These are phyloP conservation scores for Miniopterus natalensis DNA, from an alignment of 2,113 vertebrate species.

Conservation along the genomic window DNA sequence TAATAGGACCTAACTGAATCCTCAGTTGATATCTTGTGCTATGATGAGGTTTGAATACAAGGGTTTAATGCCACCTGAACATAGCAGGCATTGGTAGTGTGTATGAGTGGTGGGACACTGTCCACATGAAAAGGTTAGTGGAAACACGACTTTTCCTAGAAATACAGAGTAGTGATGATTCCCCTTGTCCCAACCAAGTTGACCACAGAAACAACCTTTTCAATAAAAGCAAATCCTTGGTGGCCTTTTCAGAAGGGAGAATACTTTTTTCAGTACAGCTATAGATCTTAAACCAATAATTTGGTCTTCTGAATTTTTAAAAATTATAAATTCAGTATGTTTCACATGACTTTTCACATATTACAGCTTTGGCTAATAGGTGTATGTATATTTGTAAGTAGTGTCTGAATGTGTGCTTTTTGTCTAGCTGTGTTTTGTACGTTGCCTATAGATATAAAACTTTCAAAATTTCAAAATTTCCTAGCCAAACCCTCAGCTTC, in stretches of 20 bases:
- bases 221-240: background rate
- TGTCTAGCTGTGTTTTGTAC: background rate
- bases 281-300: background rate
- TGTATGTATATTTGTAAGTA: background rate
- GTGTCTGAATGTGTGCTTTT: background rate
- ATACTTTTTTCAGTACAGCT: background rate
- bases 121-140: background rate
- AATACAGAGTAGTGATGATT: background rate
- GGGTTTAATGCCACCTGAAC: rapidly evolving
- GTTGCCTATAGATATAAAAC: background rate
- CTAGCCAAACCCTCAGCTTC: background rate
- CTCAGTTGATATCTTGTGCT: background rate
- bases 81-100: background rate
- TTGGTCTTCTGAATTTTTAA: background rate
- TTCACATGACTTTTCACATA: background rate
- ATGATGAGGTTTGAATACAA: background rate
- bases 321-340: background rate
- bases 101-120: background rate
- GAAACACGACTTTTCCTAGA: background rate
- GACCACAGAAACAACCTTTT: background rate
- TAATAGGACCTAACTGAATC: background rate
- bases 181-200: background rate
- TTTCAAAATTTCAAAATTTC: slow-evolving; percentile 8
- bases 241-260: background rate
- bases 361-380: background rate